Evolutionary conservation across 2,113 vertebrate species (phyloP).

Genomic region (Phalacrocorax pelagicus): DNA sequence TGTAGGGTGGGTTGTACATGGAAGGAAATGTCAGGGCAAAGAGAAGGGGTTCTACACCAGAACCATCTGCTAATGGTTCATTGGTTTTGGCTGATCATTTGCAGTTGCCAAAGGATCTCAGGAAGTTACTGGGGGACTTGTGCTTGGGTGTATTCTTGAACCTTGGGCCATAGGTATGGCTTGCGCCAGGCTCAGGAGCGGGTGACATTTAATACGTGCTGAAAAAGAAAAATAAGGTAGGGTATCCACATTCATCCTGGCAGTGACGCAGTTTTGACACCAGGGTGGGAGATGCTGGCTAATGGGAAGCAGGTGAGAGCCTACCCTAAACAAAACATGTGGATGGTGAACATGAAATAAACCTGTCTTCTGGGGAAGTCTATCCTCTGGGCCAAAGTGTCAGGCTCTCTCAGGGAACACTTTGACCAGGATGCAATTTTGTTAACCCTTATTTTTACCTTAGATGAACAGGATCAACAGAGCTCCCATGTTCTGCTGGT

Average conservation of each 20-base stretch:
- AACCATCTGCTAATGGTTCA: neutral
- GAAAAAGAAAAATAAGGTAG: neutral
- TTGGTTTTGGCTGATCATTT: neutral
- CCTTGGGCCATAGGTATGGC: neutral
- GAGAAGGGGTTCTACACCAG: neutral
- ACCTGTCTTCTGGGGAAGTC: neutral
- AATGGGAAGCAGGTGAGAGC: neutral
- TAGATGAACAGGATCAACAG: neutral
- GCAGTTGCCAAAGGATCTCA: neutral
- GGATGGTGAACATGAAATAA: neutral
- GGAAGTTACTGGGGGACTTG: fast-evolving
- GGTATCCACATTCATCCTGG: neutral
- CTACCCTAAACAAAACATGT: neutral
- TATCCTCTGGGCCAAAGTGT: neutral
- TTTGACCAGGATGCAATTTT: neutral
- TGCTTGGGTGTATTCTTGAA: neutral
- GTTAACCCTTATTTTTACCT: neutral
- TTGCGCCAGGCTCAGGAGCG: neutral
- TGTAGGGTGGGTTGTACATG: neutral
- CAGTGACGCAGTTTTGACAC: neutral
- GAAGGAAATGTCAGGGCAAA: neutral
- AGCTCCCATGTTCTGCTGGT: neutral
- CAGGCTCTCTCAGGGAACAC: neutral
- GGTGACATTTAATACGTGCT: neutral
- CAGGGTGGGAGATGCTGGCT: neutral